Base-by-base conservation (phyloP, 2,797 vertebrate species). In the Crenichthys baileyi region DNA sequence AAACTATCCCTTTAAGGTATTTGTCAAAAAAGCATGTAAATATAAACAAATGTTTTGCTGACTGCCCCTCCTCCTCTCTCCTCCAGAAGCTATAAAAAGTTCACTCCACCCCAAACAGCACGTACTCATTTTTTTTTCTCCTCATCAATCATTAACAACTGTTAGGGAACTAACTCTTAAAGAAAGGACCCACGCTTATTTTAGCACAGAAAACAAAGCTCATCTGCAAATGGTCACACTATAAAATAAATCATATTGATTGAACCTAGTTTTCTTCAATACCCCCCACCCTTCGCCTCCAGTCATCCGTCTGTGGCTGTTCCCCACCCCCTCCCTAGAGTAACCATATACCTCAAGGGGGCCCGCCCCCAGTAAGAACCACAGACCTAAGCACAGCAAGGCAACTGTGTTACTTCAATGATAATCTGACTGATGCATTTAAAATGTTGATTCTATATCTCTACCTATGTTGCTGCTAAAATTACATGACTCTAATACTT, bases 61-160 rank as follows among this genome's bases (percentile, higher is more conserved):
- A 22, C 20, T 31, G 29, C 39, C 50, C 4, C 15, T 24, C 11
- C 39, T 46, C 13, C 44, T 29, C 46, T 22, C 26, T 26, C 26
- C 20, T 8, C 13, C 20, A 50, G 13, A n/a, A 50, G 58, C 26
- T 58, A 75, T 75, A 60, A 77, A 77, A 48, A 71, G 26, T 55
- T 56, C 55, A 77, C 68, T 50, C 53, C 68, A 71, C 26, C 26
- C 41, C 44, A 11, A 70, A 70, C 68, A 63, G 44, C 11, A 75
- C 26, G 22, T 13, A 46, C 29, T 39, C 16, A 1, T 51, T 15
- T 68, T 51, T n/a, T 44, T 22, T 2, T 16, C 41, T 16, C 6
- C 24, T 24, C 26, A 26, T 78, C 15, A 78, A 73, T 73, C 44
- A 78, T 73, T 73, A 73, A 72, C 31, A 78, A 72, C 15, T 12